phyloP scores from a whole-genome alignment of 2,113 vertebrate species.

The Dendropsophus ebraccatus region DNA sequence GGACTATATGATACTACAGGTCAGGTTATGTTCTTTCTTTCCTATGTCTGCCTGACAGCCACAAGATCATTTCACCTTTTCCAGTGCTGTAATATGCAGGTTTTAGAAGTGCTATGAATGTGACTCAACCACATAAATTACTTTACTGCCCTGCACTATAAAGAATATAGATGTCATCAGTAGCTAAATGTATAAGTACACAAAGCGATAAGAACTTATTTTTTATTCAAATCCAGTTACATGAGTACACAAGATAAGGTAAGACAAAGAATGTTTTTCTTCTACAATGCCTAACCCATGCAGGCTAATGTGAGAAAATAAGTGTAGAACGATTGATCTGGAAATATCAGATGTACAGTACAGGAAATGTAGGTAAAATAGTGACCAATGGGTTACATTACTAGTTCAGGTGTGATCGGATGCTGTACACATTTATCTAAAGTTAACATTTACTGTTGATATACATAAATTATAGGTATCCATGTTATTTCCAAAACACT shows the following conservation, averaged over 20 bases:
- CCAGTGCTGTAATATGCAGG: background rate
- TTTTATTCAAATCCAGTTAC: background rate
- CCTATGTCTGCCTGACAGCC: background rate
- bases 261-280: background rate
- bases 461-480: too few relatives aligned
- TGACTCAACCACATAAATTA: background rate
- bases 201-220: background rate
- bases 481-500: too few relatives aligned
- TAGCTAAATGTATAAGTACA: background rate
- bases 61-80: background rate
- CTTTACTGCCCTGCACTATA: background rate
- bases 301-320: background rate
- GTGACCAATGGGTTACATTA: too few relatives aligned
- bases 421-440: too few relatives aligned
- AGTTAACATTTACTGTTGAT: too few relatives aligned
- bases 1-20: too few relatives aligned
- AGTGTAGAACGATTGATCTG: background rate
- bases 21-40: too few relatives aligned
- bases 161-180: background rate
- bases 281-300: background rate
- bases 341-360: too few relatives aligned
- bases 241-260: slow-evolving; percentile 9
- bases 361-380: too few relatives aligned
- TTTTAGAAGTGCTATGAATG: background rate
- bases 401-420: too few relatives aligned